Conservation (phyloP, 2,888 invertebrate species). For the Drosophila eohydei region DNA sequence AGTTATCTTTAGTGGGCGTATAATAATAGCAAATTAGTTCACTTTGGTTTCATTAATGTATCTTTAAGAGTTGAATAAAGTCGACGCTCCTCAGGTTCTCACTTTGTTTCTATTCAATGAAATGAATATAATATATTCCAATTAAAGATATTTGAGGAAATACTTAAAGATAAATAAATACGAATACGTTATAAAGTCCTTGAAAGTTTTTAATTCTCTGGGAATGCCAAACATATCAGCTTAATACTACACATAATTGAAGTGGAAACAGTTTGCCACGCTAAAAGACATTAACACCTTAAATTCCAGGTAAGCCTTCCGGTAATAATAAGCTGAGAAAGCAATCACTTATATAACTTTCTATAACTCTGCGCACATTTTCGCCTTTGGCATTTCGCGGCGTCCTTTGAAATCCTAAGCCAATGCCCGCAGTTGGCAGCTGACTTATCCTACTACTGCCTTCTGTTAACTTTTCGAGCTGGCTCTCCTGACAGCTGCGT, state of each 20-base stretch:
- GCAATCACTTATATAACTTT: slow-evolving; percentile 19
- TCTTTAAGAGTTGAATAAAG: background rate
- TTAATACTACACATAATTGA: background rate
- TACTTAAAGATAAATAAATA: too few relatives aligned
- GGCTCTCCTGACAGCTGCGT: slow-evolving; percentile 30
- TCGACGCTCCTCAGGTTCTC: too few relatives aligned
- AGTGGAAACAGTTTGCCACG: background rate
- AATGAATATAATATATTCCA: too few relatives aligned
- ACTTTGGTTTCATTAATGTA: background rate
- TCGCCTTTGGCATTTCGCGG: background rate
- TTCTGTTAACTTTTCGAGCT: slow-evolving; percentile 6
- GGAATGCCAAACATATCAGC: background rate
- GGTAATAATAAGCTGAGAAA: background rate
- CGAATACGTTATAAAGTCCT: too few relatives aligned
- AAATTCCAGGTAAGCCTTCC: background rate
- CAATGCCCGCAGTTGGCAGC: slow-evolving; percentile 29
- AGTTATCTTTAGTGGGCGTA: background rate
- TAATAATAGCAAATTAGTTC: background rate
- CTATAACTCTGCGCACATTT: slow-evolving; percentile 2
- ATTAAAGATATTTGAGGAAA: too few relatives aligned
- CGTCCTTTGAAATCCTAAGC: slow-evolving; percentile 38
- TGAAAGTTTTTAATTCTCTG: background rate
- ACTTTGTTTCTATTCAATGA: too few relatives aligned
- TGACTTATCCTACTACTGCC: slow-evolving; percentile 6
- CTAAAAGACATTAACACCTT: background rate